Evolutionary conservation across 2,888 invertebrate species (phyloP), one percentile per base, ranked within the genome.

Genomic region (Pammene fasciana): DNA sequence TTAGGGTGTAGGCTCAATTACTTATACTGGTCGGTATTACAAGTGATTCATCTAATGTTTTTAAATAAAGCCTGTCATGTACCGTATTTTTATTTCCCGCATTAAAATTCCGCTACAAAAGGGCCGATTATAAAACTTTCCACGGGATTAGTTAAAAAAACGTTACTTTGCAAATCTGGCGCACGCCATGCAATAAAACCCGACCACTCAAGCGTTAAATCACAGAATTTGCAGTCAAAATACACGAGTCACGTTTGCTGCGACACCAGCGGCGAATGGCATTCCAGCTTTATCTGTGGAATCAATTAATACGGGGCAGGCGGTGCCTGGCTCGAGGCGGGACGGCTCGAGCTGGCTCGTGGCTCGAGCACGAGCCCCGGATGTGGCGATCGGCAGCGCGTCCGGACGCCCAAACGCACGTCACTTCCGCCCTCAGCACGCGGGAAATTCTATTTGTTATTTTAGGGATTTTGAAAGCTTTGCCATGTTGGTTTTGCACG

Each of bases 401-500:
- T 86, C 90, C 87, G 86, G 85, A 80, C 78, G 82, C 80, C 82
- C 82, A 78, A 86, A 82, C 85, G 87, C 86, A 82, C 81, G 76
- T 82, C 79, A 76, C 84, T 77, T 86, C 87, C 86, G 86, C 77
- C 75, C 75, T 75, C 77, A 78, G 72, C 72, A 68, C 73, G 71
- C 75, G 71, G 72, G 75, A 82, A 82, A 85, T 83, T 85, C 77
- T 82, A 78, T 84, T 84, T 79, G 82, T 81, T 84, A 82, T 86
- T 84, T 81, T 76, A 79, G 71, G 79, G 75, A 76, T 78, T 74
- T 76, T 68, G 81, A 87, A 85, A 85, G 85, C 83, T 85, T 83
- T 82, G 80, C 82, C 78, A 80, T 82, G 83, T 85, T 79, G 82
- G 80, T 79, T 83, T 81, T 79, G 75, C 75, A 75, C 75, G 78